Evolutionary conservation across 2,888 invertebrate genomes (phyloP), one percentile per base, ranked within the genome.

Genomic region (Gastracanthus pulcherrimus): DNA sequence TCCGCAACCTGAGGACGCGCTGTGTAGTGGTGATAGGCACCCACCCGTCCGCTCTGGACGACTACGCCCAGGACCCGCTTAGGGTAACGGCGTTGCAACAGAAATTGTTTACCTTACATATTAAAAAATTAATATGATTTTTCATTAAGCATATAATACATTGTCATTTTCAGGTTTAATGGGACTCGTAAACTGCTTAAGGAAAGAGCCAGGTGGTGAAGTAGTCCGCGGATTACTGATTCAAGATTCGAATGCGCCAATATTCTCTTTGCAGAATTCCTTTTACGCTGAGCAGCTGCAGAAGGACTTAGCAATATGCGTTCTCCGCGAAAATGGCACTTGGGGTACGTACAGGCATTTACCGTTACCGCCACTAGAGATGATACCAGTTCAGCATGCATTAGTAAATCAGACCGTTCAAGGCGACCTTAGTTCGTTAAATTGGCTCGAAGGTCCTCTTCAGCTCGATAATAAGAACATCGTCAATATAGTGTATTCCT

Each of bases 261-360:
- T 92, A 2, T 97, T 97, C 85, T 94, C 95, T 85, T 90, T 94
- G 3, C 92, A 94, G 6, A 89, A 94, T 88, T 93, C 94, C 6
- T 93, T 96, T 67, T 96, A 96, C 88, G 92, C 93, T 31, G 91
- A 93, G 3, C 96, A 96, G 86, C 88, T 96, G 0, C 92, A 94
- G 16, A 94, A 95, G 86, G 96, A 97, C 89, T 91, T 99, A 84
- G 95, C 95, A 2, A 92, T 97, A 71, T 98, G 98, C 89, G 94
- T 99, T 0, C 81, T 90, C 19, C 85, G 85, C n/a, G 85, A 87
- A 9, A 86, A 93, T 90, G 93, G 93, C 9, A 90, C 92, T 86
- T 96, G 93, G 96, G 96, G 98, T 23, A 96, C 96, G 0, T 97
- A 97, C 89, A 94, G 97, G 19, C 97, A 98, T 91, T 90, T 97